A percentile compares a stretch with the other conserved stretches of the same genome.
Evolutionary conservation across 2,113 vertebrate species (phyloP).

Genomic region (Paratilapia polleni): DNA sequence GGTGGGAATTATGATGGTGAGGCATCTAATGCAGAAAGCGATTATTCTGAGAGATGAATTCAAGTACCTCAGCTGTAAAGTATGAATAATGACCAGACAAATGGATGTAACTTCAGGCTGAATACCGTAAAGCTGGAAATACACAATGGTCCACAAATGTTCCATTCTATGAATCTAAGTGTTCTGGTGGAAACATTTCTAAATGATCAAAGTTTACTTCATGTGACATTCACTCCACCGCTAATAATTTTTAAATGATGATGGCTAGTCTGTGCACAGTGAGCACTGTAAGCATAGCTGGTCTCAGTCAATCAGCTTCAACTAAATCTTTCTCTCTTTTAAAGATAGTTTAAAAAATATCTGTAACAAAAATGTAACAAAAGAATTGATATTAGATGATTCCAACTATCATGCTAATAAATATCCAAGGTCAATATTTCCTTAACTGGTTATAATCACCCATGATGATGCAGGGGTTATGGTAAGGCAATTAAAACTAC

Average conservation of each 20-base stretch:
- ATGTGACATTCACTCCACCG: neutral
- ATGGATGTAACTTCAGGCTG: neutral
- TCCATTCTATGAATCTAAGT: too few relatives aligned
- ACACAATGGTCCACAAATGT: neutral
- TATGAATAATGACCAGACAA: slow-evolving; percentile 13
- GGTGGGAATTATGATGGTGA: neutral
- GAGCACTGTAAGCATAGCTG: neutral
- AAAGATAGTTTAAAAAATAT: slow-evolving; percentile 1
- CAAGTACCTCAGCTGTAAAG: neutral
- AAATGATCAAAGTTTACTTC: neutral
- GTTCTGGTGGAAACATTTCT: neutral
- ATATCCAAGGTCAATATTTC: neutral
- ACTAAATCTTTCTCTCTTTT: neutral
- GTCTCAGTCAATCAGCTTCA: neutral
- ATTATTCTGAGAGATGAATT: slow-evolving; percentile 15
- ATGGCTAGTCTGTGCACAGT: neutral
- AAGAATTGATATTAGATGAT: neutral
- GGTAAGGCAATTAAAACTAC: neutral
- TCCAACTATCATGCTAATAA: neutral
- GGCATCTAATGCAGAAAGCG: neutral
- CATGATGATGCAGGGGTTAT: neutral
- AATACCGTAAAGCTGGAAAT: neutral
- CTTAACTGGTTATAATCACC: neutral
- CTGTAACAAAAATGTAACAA: neutral
- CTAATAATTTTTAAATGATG: neutral